These are phyloP conservation scores for Apostichopus californicus DNA, from an alignment of 35 echinoderm and acorn worm genomes.

Conservation along the genomic window DNA sequence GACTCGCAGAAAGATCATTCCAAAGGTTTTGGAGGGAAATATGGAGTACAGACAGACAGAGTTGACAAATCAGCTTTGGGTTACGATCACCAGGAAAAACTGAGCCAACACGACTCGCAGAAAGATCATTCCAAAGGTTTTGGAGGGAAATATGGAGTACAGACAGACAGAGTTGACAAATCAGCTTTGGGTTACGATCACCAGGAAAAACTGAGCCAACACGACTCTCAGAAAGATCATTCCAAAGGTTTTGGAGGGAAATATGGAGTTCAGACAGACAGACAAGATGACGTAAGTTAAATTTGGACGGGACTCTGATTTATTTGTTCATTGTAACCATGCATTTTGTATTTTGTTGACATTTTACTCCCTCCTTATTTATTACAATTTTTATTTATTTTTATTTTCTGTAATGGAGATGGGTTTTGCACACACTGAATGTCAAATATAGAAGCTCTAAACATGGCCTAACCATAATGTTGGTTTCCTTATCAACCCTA, in stretches of 20 bases:
- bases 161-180: constrained; percentile 65
- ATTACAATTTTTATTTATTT: too few species aligned
- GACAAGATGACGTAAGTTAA: constrained; percentile 6
- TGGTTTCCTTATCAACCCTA: too few species aligned
- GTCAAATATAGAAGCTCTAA: too few species aligned
- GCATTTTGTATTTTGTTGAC: too few species aligned
- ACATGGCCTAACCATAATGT: too few species aligned
- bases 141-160: constrained; percentile 89
- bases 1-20: constrained; percentile 87
- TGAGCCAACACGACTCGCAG: constrained; percentile 86
- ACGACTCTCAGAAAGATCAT: constrained; percentile 92
- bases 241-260: constrained; percentile 91
- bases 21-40: constrained; percentile 95
- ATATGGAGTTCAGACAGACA: constrained; percentile 88
- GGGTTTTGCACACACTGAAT: too few species aligned
- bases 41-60: constrained; percentile 81
- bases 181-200: constrained; percentile 86
- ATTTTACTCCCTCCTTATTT: too few species aligned
- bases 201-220: constrained; percentile 69
- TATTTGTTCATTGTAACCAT: too few species aligned
- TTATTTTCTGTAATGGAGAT: too few species aligned
- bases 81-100: constrained; percentile 80
- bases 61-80: constrained; percentile 81
- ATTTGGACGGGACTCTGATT: too few species aligned
- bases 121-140: constrained; percentile 94